These are phyloP conservation scores for Yponomeuta malinellus DNA, from an alignment of 2,888 invertebrate species.

Conservation along the genomic window DNA sequence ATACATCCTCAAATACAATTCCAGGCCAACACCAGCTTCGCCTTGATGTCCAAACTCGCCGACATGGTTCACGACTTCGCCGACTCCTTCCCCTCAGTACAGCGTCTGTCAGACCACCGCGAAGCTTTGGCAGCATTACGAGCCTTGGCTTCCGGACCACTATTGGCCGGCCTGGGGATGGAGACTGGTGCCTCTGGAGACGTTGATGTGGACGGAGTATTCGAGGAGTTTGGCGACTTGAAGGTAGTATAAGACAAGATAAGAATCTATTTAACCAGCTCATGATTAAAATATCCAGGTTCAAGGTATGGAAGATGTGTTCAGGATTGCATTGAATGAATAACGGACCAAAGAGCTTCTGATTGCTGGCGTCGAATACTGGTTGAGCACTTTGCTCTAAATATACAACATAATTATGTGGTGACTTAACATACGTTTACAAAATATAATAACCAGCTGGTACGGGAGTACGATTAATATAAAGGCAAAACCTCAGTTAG, in stretches of 20 bases:
- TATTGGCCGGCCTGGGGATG: conserved; percentile 38
- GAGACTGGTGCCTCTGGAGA: conserved; percentile 25
- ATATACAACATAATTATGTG: no score
- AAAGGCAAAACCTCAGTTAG: no score
- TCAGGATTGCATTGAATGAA: no score
- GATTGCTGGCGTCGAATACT: no score
- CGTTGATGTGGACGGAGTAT: conserved; percentile 41
- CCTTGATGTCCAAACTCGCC: conserved; percentile 60
- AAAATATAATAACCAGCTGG: no score
- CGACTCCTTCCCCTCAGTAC: conserved; percentile 44
- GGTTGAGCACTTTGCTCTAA: no score
- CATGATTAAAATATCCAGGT: no score
- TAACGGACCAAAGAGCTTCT: no score
- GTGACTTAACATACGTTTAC: no score
- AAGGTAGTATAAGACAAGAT: conserved; percentile 29
- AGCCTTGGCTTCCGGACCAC: conserved; percentile 34
- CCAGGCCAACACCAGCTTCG: conserved; percentile 75
- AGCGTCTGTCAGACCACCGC: conserved; percentile 40
- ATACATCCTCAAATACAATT: neutral
- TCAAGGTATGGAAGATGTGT: no score
- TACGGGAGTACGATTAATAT: no score
- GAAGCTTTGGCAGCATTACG: conserved; percentile 42
- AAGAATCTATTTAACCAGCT: neutral
- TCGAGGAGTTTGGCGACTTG: conserved; percentile 48
- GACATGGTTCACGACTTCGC: conserved; percentile 55